phyloP scores from a whole-genome alignment of 2,888 invertebrate species.

The Athalia rosae region DNA sequence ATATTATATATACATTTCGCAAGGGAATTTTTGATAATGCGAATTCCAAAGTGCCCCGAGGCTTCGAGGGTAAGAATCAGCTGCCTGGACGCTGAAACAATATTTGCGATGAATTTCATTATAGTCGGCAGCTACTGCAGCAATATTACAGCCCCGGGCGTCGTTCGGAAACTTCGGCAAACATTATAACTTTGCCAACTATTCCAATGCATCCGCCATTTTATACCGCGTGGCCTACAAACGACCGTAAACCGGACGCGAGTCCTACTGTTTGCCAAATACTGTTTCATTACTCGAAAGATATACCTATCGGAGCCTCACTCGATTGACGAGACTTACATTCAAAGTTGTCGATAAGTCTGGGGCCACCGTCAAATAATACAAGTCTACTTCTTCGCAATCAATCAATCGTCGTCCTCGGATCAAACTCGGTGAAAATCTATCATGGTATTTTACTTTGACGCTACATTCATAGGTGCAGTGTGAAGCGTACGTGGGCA shows the following conservation, averaged over 20 bases:
- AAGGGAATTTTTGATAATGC: conserved; percentile 42
- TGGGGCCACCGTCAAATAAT: too few species aligned
- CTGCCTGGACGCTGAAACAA: conserved; percentile 46
- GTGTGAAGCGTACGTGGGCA: background rate
- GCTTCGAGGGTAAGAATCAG: conserved; percentile 44
- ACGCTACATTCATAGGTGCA: background rate
- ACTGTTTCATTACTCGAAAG: conserved; percentile 11
- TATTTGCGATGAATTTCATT: conserved; percentile 48
- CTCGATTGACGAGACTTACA: too few species aligned
- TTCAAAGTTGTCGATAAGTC: too few species aligned
- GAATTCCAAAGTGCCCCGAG: conserved; percentile 43
- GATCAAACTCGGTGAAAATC: background rate
- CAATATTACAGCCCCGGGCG: conserved; percentile 44
- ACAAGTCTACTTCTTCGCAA: too few species aligned
- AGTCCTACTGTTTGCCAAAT: conserved; percentile 1
- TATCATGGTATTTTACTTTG: background rate
- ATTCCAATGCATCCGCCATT: conserved; percentile 44
- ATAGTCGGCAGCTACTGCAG: conserved; percentile 45
- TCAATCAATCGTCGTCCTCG: background rate
- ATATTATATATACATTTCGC: conserved; percentile 25
- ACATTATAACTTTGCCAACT: conserved; percentile 46
- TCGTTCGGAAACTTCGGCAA: conserved; percentile 45
- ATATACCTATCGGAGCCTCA: background rate
- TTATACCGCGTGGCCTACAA: conserved; percentile 32
- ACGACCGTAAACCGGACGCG: conserved; percentile 5